phyloP scores from a whole-genome alignment of 2,888 invertebrate species.

The Buathra laborator region DNA sequence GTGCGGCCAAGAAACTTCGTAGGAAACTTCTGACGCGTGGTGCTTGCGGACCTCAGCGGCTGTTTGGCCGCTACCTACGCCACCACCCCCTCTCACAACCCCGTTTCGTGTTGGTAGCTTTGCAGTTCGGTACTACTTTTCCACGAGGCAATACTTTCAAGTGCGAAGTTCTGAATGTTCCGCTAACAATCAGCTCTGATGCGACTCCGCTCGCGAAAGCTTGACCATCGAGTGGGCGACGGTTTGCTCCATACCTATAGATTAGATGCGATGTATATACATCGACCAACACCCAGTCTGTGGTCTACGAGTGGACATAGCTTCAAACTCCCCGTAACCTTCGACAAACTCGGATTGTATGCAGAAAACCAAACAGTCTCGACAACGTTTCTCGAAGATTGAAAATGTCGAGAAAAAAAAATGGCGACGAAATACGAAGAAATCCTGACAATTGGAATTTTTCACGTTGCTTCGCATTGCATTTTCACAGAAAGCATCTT shows the following conservation, averaged over 20 bases:
- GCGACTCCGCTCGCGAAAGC: slow-evolving; percentile 28
- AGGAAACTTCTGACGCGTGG: slow-evolving; percentile 46
- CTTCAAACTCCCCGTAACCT: not conserved
- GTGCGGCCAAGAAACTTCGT: slow-evolving; percentile 61
- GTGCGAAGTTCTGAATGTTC: slow-evolving; percentile 83
- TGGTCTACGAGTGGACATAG: too few species aligned
- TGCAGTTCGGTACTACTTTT: not conserved
- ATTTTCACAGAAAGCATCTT: too few species aligned
- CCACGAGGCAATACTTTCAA: slow-evolving; percentile 77
- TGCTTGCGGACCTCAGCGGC: slow-evolving; percentile 31
- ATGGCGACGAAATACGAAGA: too few species aligned
- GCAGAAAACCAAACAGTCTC: not conserved
- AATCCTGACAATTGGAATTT: too few species aligned
- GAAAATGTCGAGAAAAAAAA: too few species aligned
- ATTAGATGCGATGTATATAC: not conserved
- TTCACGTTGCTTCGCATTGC: too few species aligned
- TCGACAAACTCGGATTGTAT: not conserved
- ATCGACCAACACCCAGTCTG: not conserved
- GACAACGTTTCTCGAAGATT: too few species aligned
- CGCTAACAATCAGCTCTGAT: slow-evolving; percentile 77
- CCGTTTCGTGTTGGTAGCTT: not conserved
- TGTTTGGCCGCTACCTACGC: slow-evolving; percentile 4
- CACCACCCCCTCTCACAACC: not conserved
- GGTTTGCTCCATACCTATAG: slow-evolving; percentile 15
- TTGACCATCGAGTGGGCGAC: slow-evolving; percentile 21